These are phyloP conservation scores for Coluber constrictor DNA, from an alignment of 2,797 vertebrate genomes.

Conservation along the genomic window DNA sequence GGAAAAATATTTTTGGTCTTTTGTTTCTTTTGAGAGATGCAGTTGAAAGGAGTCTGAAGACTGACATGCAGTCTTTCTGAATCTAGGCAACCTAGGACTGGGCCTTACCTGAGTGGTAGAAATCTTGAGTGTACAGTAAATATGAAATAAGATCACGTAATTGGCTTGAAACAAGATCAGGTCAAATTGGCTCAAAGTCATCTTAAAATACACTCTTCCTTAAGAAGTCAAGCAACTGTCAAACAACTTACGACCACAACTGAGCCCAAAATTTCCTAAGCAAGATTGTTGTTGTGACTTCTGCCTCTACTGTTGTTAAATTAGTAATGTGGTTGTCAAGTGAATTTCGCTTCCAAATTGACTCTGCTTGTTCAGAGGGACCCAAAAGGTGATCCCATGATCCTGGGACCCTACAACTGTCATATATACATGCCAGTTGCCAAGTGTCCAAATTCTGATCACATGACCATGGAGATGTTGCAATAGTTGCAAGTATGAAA, in stretches of 20 bases:
- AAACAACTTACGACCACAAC: background rate
- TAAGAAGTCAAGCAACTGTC: background rate
- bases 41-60: background rate
- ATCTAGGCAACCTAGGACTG: background rate
- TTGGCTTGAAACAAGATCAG: background rate
- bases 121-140: background rate
- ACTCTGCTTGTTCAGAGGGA: no score
- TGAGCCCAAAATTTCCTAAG: background rate
- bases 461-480: background rate
- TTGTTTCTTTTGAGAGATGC: background rate
- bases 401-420: background rate
- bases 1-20: background rate
- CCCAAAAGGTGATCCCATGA: background rate
- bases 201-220: background rate
- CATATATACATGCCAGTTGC: background rate
- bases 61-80: background rate
- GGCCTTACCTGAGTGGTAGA: background rate
- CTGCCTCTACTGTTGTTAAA: no score
- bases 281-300: background rate
- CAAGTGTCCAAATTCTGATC: background rate
- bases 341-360: no score
- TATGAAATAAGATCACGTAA: background rate
- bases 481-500: background rate
- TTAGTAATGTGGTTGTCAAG: no score
- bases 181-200: background rate